phyloP scores from a whole-genome alignment of 2,797 vertebrate genomes.

The Phylloscopus collybita region DNA sequence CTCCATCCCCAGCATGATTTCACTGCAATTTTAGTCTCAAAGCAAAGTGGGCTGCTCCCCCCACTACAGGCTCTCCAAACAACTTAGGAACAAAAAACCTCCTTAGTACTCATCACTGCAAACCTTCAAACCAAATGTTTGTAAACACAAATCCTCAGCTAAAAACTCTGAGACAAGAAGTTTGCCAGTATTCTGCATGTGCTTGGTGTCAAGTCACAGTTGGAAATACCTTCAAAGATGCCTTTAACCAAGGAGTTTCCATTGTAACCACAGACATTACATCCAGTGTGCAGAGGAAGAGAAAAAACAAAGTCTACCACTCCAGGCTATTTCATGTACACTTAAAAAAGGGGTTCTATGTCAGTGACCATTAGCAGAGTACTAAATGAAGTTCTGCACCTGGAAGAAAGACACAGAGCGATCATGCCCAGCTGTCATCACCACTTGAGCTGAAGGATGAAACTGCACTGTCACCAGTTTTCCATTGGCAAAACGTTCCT shows the following conservation, averaged over 20 bases:
- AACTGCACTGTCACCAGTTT: conserved; percentile 90
- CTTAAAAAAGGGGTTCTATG: fast-evolving
- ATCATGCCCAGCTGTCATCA: conserved; percentile 90
- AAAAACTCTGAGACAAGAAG: background rate
- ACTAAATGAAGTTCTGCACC: conserved; percentile 72
- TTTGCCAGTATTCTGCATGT: background rate
- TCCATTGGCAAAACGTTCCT: conserved; percentile 77
- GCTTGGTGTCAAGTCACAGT: background rate
- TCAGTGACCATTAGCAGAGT: background rate
- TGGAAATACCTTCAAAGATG: background rate
- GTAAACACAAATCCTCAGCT: background rate
- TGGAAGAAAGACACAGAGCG: conserved; percentile 90
- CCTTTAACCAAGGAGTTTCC: background rate
- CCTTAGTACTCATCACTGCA: fast-evolving
- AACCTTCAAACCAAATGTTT: background rate
- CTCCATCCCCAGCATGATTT: background rate
- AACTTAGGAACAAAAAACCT: background rate
- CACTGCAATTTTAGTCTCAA: background rate
- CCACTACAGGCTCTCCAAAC: background rate
- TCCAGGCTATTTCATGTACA: background rate
- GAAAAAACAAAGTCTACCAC: background rate
- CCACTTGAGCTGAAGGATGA: conserved; percentile 90
- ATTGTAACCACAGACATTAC: background rate
- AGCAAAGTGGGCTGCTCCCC: background rate
- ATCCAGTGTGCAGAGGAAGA: background rate